Conservation (phyloP, 2,113 vertebrate genomes). For the Coptodon rendalli region DNA sequence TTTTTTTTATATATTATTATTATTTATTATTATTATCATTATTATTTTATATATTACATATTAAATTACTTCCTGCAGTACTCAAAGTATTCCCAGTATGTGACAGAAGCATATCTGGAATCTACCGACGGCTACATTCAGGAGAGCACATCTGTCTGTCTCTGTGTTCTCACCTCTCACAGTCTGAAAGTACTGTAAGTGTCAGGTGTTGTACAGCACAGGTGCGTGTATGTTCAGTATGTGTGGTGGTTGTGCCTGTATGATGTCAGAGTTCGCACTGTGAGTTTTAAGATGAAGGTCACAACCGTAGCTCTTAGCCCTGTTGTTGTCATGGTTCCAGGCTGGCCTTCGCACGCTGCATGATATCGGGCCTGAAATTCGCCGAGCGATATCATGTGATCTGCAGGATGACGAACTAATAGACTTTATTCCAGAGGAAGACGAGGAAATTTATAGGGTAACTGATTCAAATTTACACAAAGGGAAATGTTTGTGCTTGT, state of each 20-base stretch:
- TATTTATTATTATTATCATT: no score
- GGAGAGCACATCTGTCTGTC: slow-evolving; percentile 60
- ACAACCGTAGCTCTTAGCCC: slow-evolving; percentile 58
- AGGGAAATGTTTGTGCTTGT: slow-evolving; percentile 19
- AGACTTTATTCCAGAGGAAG: slow-evolving; percentile 91
- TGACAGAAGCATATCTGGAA: slow-evolving; percentile 9
- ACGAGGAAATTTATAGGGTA: slow-evolving; percentile 99
- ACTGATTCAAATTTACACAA: slow-evolving; percentile 64
- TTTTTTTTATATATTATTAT: not conserved
- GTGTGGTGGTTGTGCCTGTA: slow-evolving; percentile 49
- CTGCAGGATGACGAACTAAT: slow-evolving; percentile 98
- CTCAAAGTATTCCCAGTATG: not conserved
- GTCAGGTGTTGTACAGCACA: slow-evolving; percentile 50
- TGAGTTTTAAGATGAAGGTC: slow-evolving; percentile 40
- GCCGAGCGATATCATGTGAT: slow-evolving; percentile 98
- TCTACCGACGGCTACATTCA: slow-evolving; percentile 10
- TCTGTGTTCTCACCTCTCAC: slow-evolving; percentile 58
- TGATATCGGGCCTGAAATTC: slow-evolving; percentile 99
- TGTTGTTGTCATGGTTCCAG: slow-evolving; percentile 89
- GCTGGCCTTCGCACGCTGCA: slow-evolving; percentile 98
- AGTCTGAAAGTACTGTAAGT: slow-evolving; percentile 54
- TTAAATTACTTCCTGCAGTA: not conserved
- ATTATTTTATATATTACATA: not conserved
- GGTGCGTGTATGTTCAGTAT: slow-evolving; percentile 41
- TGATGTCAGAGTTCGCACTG: slow-evolving; percentile 25